Evolutionary conservation across 2,113 vertebrate genomes (phyloP).

Genomic region (Hylia prasina): DNA sequence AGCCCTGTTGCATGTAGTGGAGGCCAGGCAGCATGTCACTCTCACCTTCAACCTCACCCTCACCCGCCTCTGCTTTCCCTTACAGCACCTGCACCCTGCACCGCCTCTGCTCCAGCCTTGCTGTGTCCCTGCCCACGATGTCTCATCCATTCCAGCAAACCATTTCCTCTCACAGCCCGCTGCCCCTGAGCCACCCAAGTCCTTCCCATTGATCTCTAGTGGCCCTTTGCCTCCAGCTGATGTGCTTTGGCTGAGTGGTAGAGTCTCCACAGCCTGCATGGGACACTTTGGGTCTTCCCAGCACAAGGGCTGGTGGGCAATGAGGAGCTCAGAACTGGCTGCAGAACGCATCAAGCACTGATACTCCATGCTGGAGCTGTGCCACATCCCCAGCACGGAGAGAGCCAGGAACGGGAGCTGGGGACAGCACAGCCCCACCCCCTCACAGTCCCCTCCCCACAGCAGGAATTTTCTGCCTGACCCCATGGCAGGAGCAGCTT

Average conservation of each 20-base stretch:
- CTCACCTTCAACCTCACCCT: background rate
- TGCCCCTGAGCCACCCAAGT: background rate
- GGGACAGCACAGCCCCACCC: background rate
- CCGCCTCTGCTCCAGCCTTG: background rate
- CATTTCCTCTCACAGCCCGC: background rate
- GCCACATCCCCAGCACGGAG: rapidly evolving
- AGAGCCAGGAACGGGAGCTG: rapidly evolving
- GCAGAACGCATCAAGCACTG: rapidly evolving
- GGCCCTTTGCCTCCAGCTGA: background rate
- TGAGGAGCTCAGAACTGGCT: rapidly evolving
- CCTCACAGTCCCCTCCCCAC: background rate
- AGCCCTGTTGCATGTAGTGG: rapidly evolving
- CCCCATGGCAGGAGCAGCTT: background rate
- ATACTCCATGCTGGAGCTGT: rapidly evolving
- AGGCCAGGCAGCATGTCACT: background rate
- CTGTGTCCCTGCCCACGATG: background rate
- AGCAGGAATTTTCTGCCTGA: background rate
- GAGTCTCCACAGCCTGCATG: background rate
- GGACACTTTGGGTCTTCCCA: background rate
- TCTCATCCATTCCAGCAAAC: background rate
- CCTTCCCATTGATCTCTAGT: background rate
- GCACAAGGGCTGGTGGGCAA: rapidly evolving
- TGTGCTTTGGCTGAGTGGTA: background rate
- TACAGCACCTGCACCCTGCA: background rate
- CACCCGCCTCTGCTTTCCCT: background rate